Evolutionary conservation across 2,113 vertebrate species (phyloP).

Genomic region (Actinemys pallida): DNA sequence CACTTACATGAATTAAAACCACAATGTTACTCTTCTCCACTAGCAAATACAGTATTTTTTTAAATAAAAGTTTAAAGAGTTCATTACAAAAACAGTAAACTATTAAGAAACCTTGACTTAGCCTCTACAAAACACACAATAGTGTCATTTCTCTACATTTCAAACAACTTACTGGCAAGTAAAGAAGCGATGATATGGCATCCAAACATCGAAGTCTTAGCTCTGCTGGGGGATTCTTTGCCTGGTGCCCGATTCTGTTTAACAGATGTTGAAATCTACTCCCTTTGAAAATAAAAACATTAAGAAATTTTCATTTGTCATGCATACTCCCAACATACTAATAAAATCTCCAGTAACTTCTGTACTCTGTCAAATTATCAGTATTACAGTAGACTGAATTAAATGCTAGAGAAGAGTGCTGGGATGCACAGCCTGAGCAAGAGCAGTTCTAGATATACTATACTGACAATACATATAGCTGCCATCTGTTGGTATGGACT

Average conservation of each 20-base stretch:
- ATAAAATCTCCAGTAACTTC: background rate
- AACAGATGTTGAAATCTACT: constrained; percentile 85
- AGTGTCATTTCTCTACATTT: background rate
- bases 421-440: background rate
- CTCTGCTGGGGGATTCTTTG: constrained; percentile 85
- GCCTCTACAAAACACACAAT: background rate
- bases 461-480: background rate
- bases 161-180: constrained; percentile 83
- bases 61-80: background rate
- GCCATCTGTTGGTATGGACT: background rate
- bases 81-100: background rate
- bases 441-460: background rate
- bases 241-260: constrained; percentile 85
- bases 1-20: background rate
- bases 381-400: background rate
- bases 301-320: background rate
- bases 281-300: constrained; percentile 72
- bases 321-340: background rate
- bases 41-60: background rate
- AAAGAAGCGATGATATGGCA: constrained; percentile 88
- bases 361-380: background rate
- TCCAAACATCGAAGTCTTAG: constrained; percentile 91
- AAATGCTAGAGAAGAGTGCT: background rate
- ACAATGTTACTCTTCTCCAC: background rate
- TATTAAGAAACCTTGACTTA: background rate